These are phyloP conservation scores for Aphrophora alni DNA, from an alignment of 2,888 invertebrate genomes.

Conservation along the genomic window DNA sequence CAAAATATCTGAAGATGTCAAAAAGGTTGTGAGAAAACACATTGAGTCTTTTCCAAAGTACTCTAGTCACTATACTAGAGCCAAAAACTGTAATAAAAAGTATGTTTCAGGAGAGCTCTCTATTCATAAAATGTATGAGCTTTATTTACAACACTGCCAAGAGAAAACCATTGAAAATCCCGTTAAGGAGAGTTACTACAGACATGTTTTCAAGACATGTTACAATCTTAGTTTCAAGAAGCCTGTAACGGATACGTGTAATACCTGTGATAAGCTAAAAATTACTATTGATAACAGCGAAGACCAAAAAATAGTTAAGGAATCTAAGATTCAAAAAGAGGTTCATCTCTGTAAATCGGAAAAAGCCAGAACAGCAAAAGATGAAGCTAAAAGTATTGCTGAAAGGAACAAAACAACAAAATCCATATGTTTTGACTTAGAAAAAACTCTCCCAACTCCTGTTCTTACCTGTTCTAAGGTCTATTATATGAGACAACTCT, in stretches of 20 bases:
- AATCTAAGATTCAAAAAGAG: neutral
- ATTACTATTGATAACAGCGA: constrained; percentile 11
- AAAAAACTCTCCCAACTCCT: constrained; percentile 46
- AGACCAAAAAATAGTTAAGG: neutral
- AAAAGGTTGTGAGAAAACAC: no score
- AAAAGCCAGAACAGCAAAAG: constrained; percentile 21
- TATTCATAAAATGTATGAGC: constrained; percentile 11
- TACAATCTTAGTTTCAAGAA: constrained; percentile 6
- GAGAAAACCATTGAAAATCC: neutral
- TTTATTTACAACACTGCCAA: neutral
- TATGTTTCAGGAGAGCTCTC: no score
- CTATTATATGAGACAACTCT: constrained; percentile 47
- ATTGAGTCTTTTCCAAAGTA: no score
- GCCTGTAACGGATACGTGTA: constrained; percentile 13
- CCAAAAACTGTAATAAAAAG: no score
- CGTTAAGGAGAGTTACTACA: neutral
- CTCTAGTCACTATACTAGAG: no score
- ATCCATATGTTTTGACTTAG: constrained; percentile 46
- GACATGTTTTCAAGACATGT: constrained; percentile 11
- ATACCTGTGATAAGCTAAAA: neutral
- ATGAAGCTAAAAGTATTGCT: neutral
- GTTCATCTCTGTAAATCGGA: constrained; percentile 39
- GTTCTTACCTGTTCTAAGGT: constrained; percentile 42
- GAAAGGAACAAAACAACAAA: neutral
- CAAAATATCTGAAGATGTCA: no score